phyloP scores from a whole-genome alignment of 2,113 vertebrate species.

The Bagarius yarrelli region DNA sequence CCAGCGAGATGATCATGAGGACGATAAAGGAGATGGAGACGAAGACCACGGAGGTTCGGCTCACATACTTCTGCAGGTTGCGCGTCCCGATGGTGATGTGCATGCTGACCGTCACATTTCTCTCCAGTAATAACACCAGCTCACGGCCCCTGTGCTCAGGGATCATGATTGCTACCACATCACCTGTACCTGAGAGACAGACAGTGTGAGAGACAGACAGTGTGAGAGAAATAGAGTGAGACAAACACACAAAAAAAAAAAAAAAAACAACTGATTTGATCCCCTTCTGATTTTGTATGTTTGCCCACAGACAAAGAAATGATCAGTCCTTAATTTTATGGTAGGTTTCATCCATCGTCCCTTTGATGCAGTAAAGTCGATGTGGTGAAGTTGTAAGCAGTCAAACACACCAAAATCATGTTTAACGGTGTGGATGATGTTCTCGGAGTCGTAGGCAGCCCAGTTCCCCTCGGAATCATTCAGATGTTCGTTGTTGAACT shows the following conservation, averaged over 20 bases:
- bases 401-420: too few species aligned
- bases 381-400: too few species aligned
- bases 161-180: slow-evolving; percentile 96
- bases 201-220: background rate
- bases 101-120: slow-evolving; percentile 80
- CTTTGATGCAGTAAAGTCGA: too few species aligned
- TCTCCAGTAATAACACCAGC: slow-evolving; percentile 84
- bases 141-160: slow-evolving; percentile 91
- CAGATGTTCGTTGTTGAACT: too few species aligned
- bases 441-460: too few species aligned
- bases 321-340: too few species aligned
- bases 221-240: background rate
- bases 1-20: slow-evolving; percentile 97
- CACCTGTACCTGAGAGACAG: slow-evolving; percentile 76
- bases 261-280: too few species aligned
- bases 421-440: too few species aligned
- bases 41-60: slow-evolving; percentile 95
- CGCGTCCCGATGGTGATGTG: slow-evolving; percentile 93
- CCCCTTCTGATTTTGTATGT: too few species aligned
- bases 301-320: too few species aligned
- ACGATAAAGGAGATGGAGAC: slow-evolving; percentile 99
- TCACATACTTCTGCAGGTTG: slow-evolving; percentile 98
- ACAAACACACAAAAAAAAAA: background rate
- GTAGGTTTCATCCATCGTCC: too few species aligned
- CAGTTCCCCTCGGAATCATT: too few species aligned